These are phyloP conservation scores for Girardinichthys multiradiatus DNA, from an alignment of 2,113 vertebrate genomes.

Conservation along the genomic window DNA sequence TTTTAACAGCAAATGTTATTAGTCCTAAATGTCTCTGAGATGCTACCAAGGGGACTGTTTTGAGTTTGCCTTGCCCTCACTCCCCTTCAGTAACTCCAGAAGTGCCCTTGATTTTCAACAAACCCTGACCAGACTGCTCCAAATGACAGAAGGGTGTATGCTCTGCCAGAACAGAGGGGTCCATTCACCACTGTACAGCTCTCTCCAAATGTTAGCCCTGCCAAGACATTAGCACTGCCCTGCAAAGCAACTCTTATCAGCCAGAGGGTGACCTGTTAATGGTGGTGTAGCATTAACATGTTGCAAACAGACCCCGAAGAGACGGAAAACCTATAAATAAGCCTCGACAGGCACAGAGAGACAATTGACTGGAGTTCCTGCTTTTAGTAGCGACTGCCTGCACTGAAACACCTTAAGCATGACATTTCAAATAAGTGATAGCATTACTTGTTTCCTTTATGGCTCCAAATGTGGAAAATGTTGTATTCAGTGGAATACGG, in stretches of 20 bases:
- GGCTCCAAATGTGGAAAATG: not conserved
- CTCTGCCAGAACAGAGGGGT: conserved; percentile 64
- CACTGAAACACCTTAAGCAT: not conserved
- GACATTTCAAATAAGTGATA: too few relatives aligned
- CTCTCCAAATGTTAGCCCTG: conserved; percentile 69
- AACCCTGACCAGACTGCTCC: conserved; percentile 41
- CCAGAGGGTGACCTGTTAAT: conserved; percentile 53
- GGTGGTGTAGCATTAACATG: conserved; percentile 14
- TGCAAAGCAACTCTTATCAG: conserved; percentile 66
- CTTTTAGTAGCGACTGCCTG: not conserved
- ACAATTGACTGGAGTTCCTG: not conserved
- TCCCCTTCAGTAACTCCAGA: conserved; percentile 5
- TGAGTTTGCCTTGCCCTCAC: not conserved
- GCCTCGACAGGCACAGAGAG: too few relatives aligned
- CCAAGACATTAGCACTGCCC: conserved; percentile 64
- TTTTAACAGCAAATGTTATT: not conserved
- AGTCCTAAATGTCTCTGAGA: conserved; percentile 1
- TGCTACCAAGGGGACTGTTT: not conserved
- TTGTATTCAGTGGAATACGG: not conserved
- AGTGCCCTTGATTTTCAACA: conserved; percentile 45
- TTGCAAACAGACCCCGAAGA: conserved; percentile 24
- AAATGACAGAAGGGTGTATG: conserved; percentile 56
- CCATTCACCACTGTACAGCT: conserved; percentile 57
- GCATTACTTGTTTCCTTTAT: not conserved
- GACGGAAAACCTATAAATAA: conserved; percentile 28